Evolutionary conservation across 2,797 vertebrate species (phyloP), one percentile per base, ranked within the genome.

Genomic region (Megaceryle alcyon): DNA sequence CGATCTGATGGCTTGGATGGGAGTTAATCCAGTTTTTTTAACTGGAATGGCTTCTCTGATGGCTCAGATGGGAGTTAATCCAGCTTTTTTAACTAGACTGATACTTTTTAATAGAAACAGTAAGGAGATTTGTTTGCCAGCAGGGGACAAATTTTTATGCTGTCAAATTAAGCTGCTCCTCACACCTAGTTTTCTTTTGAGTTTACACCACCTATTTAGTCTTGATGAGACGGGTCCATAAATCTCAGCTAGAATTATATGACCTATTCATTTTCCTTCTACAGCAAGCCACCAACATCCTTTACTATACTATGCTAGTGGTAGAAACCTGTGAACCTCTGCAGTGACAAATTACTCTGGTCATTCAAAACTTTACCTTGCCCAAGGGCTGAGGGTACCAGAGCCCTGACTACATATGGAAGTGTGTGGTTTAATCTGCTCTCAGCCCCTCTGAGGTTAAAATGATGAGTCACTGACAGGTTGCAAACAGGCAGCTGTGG

Each of bases 151-250:
- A 80, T 88, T 87, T 94, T 92, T 14, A 6, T 92, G 71, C 91
- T 94, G 91, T 92, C 90, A 88, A 80, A 83, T 96, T 92, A 93
- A 91, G 75, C 83, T 92, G 65, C 81, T 95, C 44, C 64, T 96
- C 37, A 25, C 64, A 94, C 80, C 43, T 87, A 94, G 73, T 86
- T 95, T 95, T 95, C 77, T 71, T 92, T 66, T 82, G 75, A 88
- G 41, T 82, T 68, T 80, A 35, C 0, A 13, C 33, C 60, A 90
- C 56, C 48, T 64, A 54, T 94, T 92, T 63, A 77, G 56, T 80
- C 41, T 73, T 71, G 46, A 80, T 86, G 88, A 88, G 90, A 94
- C 69, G 35, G 39, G 35, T 23, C 43, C 37, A 68, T 94, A 87
- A 92, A 86, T 95, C 81, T 94, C 73, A 88, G 44, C 23, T 68